These are phyloP conservation scores for Salarias fasciatus DNA, from an alignment of 2,797 vertebrate genomes.

Conservation along the genomic window DNA sequence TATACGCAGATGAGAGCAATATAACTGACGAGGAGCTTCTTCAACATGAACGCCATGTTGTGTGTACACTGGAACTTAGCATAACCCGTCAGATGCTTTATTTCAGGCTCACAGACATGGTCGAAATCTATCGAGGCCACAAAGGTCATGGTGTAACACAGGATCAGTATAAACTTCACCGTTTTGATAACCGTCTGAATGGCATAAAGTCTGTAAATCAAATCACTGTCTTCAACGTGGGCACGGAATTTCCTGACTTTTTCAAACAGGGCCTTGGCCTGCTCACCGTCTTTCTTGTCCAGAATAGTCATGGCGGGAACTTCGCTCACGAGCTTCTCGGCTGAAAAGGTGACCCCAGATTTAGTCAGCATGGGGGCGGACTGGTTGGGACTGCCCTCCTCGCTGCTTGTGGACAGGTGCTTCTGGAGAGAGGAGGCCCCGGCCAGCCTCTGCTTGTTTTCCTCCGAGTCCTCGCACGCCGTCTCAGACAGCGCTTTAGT, in stretches of 20 bases:
- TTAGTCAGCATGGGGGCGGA: slow-evolving; percentile 92
- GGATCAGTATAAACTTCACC: slow-evolving; percentile 96
- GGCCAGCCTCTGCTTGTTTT: slow-evolving; percentile 95
- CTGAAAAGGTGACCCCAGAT: slow-evolving; percentile 92
- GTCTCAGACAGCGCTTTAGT: slow-evolving; percentile 98
- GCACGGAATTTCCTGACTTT: slow-evolving; percentile 97
- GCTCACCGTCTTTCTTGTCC: slow-evolving; percentile 98
- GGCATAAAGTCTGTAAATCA: slow-evolving; percentile 97
- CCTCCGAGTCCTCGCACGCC: slow-evolving; percentile 96
- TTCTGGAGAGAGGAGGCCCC: slow-evolving; percentile 91
- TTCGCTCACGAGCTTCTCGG: slow-evolving; percentile 93
- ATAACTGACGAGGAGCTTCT: slow-evolving; percentile 96
- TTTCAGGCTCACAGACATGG: slow-evolving; percentile 90
- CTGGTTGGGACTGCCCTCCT: slow-evolving; percentile 95
- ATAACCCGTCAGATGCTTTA: slow-evolving; percentile 96
- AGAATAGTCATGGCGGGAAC: slow-evolving; percentile 96
- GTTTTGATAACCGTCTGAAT: slow-evolving; percentile 98
- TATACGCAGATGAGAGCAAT: slow-evolving; percentile 96
- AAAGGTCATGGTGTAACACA: slow-evolving; percentile 96
- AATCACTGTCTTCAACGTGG: slow-evolving; percentile 96
- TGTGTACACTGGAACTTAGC: slow-evolving; percentile 94
- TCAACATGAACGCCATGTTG: slow-evolving; percentile 98
- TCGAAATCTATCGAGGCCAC: slow-evolving; percentile 95
- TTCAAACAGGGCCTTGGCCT: slow-evolving; percentile 98
- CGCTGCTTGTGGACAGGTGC: slow-evolving; percentile 95